Conservation (phyloP, 1,140 invertebrate species). For the Drosophila kohkoa region DNA sequence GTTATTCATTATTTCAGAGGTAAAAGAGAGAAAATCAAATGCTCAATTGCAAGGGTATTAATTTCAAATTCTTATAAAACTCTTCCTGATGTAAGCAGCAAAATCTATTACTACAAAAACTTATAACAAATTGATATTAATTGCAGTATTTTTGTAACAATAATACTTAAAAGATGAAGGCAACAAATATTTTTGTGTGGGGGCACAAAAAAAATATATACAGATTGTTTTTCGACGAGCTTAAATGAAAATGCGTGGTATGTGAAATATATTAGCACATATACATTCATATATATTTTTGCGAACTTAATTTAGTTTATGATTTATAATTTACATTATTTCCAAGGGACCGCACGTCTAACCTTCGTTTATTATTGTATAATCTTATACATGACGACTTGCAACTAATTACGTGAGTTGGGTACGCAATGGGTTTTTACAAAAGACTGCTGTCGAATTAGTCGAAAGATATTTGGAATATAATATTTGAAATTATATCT, state of each 20-base stretch:
- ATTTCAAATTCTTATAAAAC: slow-evolving; percentile 13
- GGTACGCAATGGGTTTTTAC: slow-evolving; percentile 23
- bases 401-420: slow-evolving; percentile 20
- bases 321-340: slow-evolving; percentile 8
- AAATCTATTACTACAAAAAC: slow-evolving; percentile 48
- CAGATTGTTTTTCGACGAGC: slow-evolving; percentile 54
- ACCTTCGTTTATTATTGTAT: slow-evolving; percentile 15
- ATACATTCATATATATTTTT: slow-evolving; percentile 33
- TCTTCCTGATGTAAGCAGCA: slow-evolving; percentile 53
- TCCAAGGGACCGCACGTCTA: slow-evolving; percentile 21
- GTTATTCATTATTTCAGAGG: not conserved
- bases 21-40: not conserved
- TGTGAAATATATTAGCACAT: slow-evolving; percentile 6
- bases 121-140: slow-evolving; percentile 41
- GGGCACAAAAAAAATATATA: slow-evolving; percentile 38
- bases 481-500: not conserved
- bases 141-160: slow-evolving; percentile 65
- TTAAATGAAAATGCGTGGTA: slow-evolving; percentile 40
- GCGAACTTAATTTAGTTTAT: slow-evolving; percentile 19
- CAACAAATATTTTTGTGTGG: slow-evolving; percentile 39
- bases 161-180: slow-evolving; percentile 20
- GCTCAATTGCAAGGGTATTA: slow-evolving; percentile 16
- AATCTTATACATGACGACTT: slow-evolving; percentile 1
- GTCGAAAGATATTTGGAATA: slow-evolving; percentile 35
- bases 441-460: slow-evolving; percentile 50